These are phyloP conservation scores for Hoplodrina ambigua DNA, from an alignment of 2,888 invertebrate species.

Conservation along the genomic window DNA sequence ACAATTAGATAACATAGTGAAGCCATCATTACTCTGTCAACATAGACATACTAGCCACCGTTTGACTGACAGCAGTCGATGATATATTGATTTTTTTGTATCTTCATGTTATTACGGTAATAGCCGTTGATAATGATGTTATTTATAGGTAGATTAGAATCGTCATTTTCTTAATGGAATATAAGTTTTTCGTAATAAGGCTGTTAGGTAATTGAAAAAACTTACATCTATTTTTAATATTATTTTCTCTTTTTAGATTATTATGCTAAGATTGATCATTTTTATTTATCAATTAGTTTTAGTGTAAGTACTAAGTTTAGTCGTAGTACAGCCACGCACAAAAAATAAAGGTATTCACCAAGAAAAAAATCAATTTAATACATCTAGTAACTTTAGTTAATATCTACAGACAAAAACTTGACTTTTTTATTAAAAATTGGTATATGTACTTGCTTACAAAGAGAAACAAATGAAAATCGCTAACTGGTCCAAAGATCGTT, in stretches of 20 bases:
- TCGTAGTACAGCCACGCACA: no score
- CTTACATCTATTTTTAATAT: no score
- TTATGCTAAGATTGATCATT: no score
- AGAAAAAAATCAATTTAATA: no score
- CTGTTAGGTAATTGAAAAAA: not conserved
- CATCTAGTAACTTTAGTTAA: no score
- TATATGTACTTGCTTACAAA: not conserved
- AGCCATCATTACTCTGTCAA: slow-evolving; percentile 24
- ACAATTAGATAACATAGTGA: slow-evolving; percentile 1
- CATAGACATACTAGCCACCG: not conserved
- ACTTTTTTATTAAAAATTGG: no score
- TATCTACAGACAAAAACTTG: no score
- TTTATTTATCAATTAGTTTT: no score
- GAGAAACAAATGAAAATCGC: not conserved
- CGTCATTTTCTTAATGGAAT: not conserved
- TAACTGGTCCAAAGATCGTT: not conserved
- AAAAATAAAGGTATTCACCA: no score
- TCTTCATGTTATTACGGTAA: slow-evolving; percentile 17
- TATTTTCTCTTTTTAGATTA: no score
- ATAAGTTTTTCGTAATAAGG: not conserved
- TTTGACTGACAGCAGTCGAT: slow-evolving; percentile 9
- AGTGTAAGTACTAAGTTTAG: no score
- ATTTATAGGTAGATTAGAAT: slow-evolving; percentile 5
- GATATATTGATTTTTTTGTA: slow-evolving; percentile 30
- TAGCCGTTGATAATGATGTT: slow-evolving; percentile 9